A percentile compares a stretch with the other conserved stretches of the same genome.
Evolutionary conservation across 2,113 vertebrate species (phyloP).

Genomic region (Sialia sialis): DNA sequence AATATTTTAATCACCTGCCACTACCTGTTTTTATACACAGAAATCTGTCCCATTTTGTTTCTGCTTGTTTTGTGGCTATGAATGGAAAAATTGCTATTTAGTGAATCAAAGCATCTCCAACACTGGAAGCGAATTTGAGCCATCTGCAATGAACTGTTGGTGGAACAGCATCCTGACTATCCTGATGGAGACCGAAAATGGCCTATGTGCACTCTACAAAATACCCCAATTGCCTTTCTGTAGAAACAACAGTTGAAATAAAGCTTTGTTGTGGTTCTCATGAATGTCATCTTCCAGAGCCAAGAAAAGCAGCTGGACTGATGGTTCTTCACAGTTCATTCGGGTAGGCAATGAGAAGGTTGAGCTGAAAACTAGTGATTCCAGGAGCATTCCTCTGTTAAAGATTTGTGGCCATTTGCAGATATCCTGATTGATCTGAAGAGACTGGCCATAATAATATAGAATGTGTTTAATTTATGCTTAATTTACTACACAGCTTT

Average conservation of each 20-base stretch:
- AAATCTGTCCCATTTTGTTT: background rate
- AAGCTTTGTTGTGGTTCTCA: background rate
- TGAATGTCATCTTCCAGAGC: background rate
- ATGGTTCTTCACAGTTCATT: background rate
- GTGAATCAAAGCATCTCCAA: background rate
- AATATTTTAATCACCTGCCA: background rate
- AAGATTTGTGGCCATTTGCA: background rate
- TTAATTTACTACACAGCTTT: background rate
- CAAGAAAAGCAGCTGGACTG: background rate
- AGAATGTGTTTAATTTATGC: background rate
- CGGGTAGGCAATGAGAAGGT: background rate
- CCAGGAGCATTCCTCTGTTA: background rate
- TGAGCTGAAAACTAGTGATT: background rate
- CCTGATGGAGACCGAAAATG: background rate
- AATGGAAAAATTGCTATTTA: background rate
- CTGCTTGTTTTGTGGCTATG: background rate
- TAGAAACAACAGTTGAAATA: background rate
- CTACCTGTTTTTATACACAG: background rate
- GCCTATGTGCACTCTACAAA: background rate
- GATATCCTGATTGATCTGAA: background rate
- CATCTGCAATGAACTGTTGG: background rate
- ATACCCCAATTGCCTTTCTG: background rate
- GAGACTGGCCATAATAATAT: background rate
- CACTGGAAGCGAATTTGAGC: background rate
- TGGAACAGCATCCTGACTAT: background rate